Evolutionary conservation across 2,797 vertebrate genomes (phyloP), one percentile per base, ranked within the genome.

Genomic region (Crocidura indochinensis): DNA sequence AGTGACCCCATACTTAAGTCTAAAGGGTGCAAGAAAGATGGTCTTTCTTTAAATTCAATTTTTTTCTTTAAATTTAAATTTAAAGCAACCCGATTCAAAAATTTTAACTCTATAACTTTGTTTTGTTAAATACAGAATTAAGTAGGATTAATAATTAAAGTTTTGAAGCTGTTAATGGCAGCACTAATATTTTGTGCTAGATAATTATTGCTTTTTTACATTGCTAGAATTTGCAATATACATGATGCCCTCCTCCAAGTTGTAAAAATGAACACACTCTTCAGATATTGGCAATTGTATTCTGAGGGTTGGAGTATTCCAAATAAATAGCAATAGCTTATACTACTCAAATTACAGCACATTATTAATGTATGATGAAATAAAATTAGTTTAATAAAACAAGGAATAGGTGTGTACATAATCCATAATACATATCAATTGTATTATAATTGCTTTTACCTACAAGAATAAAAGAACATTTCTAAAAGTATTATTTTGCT

Each of bases 331-430:
- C 17, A 68, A 1, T 72, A 17, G 8, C 26, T 88, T 77, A 77
- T 14, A 49, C 7, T 51, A 53, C 60, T 82, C 31, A 80, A 51
- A 8, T 26, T 12, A 51, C 29, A 56, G 14, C 56, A 38, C 46
- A 77, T 12, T 51, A 88, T 1, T 83, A 81, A 53, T 56, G 2
- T 27, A 65, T 67, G 91, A 73, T n/a, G 77, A 15, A 85, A 85
- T 56, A 77, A 72, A 91, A 76, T 10, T 46, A 47, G 12, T 15
- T 73, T 78, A 78, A 94, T 49, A 92, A 93, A 51, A 22, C 8
- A 5, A 82, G 82, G 60, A 72, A 64, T 92, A 73, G 26, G 91
- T 68, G 20, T 10, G 0, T 46, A 20, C 65, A 44, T 65, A 51
- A 88, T 15, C 11, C 76, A 60, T 29, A 87, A 3, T 44, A 47